Conservation (phyloP, 2,888 invertebrate species). For the Tachystola acroxantha region DNA sequence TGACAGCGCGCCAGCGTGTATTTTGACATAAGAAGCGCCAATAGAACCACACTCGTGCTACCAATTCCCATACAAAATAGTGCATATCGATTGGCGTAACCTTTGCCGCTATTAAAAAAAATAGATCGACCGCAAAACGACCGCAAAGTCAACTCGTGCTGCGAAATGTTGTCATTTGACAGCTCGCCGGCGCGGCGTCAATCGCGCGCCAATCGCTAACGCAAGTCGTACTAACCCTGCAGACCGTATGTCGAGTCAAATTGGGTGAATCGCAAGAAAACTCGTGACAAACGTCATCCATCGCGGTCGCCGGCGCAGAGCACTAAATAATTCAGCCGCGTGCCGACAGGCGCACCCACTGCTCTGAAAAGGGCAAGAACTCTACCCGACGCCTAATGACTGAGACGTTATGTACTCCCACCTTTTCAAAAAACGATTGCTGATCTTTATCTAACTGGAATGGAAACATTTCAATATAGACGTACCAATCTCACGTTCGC, state of each 20-base stretch:
- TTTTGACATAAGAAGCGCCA: too few relatives aligned
- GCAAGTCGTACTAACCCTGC: too few relatives aligned
- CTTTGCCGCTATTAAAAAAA: too few relatives aligned
- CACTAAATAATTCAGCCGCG: constrained; percentile 59
- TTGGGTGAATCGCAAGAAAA: constrained; percentile 18
- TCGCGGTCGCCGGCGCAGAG: constrained; percentile 25
- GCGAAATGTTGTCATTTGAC: too few relatives aligned
- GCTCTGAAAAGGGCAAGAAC: constrained; percentile 54
- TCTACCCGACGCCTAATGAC: constrained; percentile 38
- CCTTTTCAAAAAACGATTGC: constrained; percentile 3
- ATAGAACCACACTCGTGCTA: too few relatives aligned
- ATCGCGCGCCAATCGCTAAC: too few relatives aligned
- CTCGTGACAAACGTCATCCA: constrained; percentile 40
- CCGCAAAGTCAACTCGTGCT: too few relatives aligned
- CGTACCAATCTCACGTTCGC: not conserved
- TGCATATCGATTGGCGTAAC: too few relatives aligned
- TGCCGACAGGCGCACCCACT: constrained; percentile 44
- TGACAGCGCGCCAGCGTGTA: too few relatives aligned
- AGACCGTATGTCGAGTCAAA: not conserved
- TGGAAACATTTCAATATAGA: not conserved
- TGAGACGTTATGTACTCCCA: constrained; percentile 22
- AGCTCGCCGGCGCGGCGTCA: too few relatives aligned
- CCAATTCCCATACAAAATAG: too few relatives aligned
- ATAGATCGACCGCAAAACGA: too few relatives aligned
- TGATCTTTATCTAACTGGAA: constrained; percentile 1